phyloP scores from a whole-genome alignment of 2,888 invertebrate genomes.

The Cataglyphis albicans region DNA sequence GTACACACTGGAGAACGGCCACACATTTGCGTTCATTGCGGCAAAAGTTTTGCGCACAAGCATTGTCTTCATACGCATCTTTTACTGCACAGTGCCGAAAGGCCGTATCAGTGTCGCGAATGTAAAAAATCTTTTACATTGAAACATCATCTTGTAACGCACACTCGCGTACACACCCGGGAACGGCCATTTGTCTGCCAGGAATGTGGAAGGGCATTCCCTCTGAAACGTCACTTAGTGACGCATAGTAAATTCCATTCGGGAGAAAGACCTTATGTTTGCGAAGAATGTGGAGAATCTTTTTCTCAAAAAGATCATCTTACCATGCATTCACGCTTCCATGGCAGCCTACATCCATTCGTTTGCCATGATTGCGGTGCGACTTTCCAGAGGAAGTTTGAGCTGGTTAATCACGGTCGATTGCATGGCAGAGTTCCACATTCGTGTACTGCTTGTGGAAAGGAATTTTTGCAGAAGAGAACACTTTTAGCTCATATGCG shows the following conservation, averaged over 20 bases:
- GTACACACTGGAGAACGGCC: constrained; percentile 94
- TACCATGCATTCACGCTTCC: constrained; percentile 95
- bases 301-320: constrained; percentile 96
- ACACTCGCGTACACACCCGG: constrained; percentile 92
- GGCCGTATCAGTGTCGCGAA: constrained; percentile 94
- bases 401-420: constrained; percentile 93
- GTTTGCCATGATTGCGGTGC: constrained; percentile 96
- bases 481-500: constrained; percentile 94
- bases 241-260: constrained; percentile 95
- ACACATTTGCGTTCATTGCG: constrained; percentile 92
- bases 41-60: constrained; percentile 93
- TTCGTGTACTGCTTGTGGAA: constrained; percentile 93
- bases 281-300: constrained; percentile 96
- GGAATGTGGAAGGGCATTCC: constrained; percentile 94
- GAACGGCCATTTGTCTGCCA: constrained; percentile 94
- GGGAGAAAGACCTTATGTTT: constrained; percentile 94
- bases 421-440: constrained; percentile 93
- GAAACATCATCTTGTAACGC: constrained; percentile 94
- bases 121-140: constrained; percentile 95
- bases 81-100: constrained; percentile 92
- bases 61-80: constrained; percentile 94
- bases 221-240: constrained; percentile 93
- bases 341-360: constrained; percentile 98
- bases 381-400: constrained; percentile 94
- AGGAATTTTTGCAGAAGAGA: constrained; percentile 94